These are phyloP conservation scores for Oncorhynchus tshawytscha DNA, from an alignment of 2,113 vertebrate genomes.

Conservation along the genomic window DNA sequence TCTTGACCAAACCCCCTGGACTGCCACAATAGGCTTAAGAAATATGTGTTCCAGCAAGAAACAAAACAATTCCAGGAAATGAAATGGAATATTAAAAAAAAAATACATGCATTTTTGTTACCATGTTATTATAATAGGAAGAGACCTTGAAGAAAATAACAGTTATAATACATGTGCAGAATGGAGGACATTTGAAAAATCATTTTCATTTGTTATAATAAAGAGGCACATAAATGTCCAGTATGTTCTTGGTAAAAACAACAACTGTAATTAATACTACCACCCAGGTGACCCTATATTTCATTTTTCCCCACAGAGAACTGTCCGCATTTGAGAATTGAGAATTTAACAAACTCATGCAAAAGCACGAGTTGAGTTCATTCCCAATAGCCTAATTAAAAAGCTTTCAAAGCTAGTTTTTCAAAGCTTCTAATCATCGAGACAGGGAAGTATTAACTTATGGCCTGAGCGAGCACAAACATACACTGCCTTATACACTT, in stretches of 20 bases:
- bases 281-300: constrained; percentile 20
- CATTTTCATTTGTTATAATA: constrained; percentile 3
- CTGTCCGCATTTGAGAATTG: constrained; percentile 18
- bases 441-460: constrained; percentile 55
- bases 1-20: no score
- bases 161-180: neutral
- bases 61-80: constrained; percentile 3
- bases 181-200: constrained; percentile 4
- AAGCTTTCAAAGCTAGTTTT: constrained; percentile 78
- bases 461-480: constrained; percentile 36
- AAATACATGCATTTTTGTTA: constrained; percentile 18
- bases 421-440: constrained; percentile 62
- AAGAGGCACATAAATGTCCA: neutral
- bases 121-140: neutral
- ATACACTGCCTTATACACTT: constrained; percentile 29
- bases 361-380: constrained; percentile 57
- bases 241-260: neutral
- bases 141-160: neutral
- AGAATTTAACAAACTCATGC: constrained; percentile 56
- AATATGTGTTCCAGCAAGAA: constrained; percentile 26
- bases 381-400: constrained; percentile 72
- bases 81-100: constrained; percentile 13
- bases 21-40: constrained; percentile 2
- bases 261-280: neutral
- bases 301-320: neutral